Evolutionary conservation across 2,888 invertebrate genomes (phyloP), one percentile per base, ranked within the genome.

Genomic region (Limnephilus rhombicus): DNA sequence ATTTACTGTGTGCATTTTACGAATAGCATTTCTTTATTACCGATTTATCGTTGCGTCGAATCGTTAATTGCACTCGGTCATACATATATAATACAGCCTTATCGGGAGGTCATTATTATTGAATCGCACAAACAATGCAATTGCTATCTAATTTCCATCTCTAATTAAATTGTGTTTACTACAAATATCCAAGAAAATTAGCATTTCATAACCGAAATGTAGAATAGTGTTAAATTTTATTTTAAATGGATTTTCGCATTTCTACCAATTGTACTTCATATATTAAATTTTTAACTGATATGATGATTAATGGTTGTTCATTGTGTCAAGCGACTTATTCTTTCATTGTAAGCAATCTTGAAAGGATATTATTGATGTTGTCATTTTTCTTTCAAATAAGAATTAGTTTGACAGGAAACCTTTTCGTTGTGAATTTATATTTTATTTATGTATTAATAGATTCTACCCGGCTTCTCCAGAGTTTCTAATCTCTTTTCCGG

Each of bases 1-100:
- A 18, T 68, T 68, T 68, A 68, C 18, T 18, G 18, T 18, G 18
- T 68, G 13, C 24, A 9, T 68, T 24, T 68, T n/a, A 68, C 24
- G 24, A 68, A 68, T 9, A 9, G 68, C 24, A 49, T 68, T 68
- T 68, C 68, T 68, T 68, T n/a, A 68, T 68, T 68, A n/a, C 24
- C 24, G 9, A 68, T 9, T 24, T 68, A 24, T 7, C 68, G 68
- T n/a, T n/a, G 9, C 68, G n/a, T 24, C 24, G 68, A 24, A 7
- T n/a, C 68, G 68, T 68, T 68, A 68, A 68, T 68, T 68, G 68
- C 68, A 68, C n/a, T 68, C n/a, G 68, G 68, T 68, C 68, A 68
- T 9, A 68, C 24, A 68, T 7, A n/a, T 68, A 24, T 68, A 68
- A n/a, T 68, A 68, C 68, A n/a, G 24, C 24, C 68, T 68, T n/a